These are phyloP conservation scores for Lithophane leautieri DNA, from an alignment of 2,888 invertebrate species.

Conservation along the genomic window DNA sequence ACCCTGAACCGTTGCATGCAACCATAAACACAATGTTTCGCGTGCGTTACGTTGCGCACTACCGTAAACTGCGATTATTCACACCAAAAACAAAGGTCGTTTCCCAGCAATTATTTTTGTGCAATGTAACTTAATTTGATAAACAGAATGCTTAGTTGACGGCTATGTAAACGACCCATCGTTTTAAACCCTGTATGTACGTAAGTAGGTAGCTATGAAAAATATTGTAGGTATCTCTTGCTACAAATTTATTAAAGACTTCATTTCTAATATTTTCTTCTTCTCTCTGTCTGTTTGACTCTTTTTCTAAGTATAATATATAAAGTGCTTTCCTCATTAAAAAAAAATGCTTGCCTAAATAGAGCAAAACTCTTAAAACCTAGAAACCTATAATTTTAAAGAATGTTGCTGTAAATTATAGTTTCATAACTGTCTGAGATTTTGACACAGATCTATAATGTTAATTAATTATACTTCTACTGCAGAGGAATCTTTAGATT, in stretches of 20 bases:
- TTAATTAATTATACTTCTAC: slow-evolving; percentile 37
- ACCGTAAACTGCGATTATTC: too few relatives aligned
- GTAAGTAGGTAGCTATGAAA: background rate
- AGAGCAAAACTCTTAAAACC: background rate
- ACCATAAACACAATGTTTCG: too few relatives aligned
- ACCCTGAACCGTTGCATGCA: too few relatives aligned
- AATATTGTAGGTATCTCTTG: background rate
- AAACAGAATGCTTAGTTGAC: too few relatives aligned
- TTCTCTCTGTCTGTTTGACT: background rate
- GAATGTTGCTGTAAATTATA: slow-evolving; percentile 2
- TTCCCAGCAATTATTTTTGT: too few relatives aligned
- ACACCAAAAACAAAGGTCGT: too few relatives aligned
- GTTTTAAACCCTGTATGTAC: too few relatives aligned
- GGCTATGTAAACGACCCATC: too few relatives aligned
- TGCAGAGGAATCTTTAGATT: slow-evolving; percentile 20
- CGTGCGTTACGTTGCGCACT: too few relatives aligned
- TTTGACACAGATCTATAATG: slow-evolving; percentile 41
- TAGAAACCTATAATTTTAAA: slow-evolving; percentile 24
- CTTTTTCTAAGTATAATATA: background rate
- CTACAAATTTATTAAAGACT: background rate
- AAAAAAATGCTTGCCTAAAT: background rate
- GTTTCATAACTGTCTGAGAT: slow-evolving; percentile 40
- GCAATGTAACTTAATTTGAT: too few relatives aligned
- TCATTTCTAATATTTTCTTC: background rate
- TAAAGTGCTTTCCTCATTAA: too few relatives aligned